Evolutionary conservation across 2,888 invertebrate genomes (phyloP), one percentile per base, ranked within the genome.

Genomic region (Formica aserva): DNA sequence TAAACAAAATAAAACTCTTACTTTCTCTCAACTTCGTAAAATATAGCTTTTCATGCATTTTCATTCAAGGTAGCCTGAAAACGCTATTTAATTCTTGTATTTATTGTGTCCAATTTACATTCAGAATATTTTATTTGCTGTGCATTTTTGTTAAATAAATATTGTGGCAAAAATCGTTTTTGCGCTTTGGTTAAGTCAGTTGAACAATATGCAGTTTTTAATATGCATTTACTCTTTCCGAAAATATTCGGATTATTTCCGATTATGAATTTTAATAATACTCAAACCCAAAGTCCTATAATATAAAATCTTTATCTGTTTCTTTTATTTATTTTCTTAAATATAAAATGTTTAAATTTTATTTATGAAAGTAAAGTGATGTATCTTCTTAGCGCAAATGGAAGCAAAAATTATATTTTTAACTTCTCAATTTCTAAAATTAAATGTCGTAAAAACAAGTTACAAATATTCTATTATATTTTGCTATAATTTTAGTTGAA

Each of bases 121-220:
- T 26, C 13, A 5, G 18, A 72, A 72, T 57, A 72, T 18, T 72
- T 57, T 57, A 38, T 72, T 72, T 18, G 1, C 3, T 13, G 13
- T 4, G 29, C 5, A 41, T 13, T 75, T 74, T 32, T 74, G n/a
- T 74, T 45, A 41, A 62, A 74, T 75, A 32, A 75, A 48, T n/a
- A 48, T 48, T 48, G 32, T 35, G 1, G 0, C 11, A 35, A 9
- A 76, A 76, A 26, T 65, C 11, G 35, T 0, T 35, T 65, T 6
- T 65, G 22, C 13, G 15, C 0, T 22, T 75, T 35, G 5, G 6
- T 45, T 32, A 65, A 15, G 8, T 76, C 13, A n/a, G 18, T 1
- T 9, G 35, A 35, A 26, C n/a, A 65, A 52, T 22, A 35, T 32
- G 13, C 26, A 38, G 0, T 74, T 4, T 74, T 52, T 65, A 22